These are phyloP conservation scores for Synanthedon formicaeformis DNA, from an alignment of 2,888 invertebrate genomes.

Conservation along the genomic window DNA sequence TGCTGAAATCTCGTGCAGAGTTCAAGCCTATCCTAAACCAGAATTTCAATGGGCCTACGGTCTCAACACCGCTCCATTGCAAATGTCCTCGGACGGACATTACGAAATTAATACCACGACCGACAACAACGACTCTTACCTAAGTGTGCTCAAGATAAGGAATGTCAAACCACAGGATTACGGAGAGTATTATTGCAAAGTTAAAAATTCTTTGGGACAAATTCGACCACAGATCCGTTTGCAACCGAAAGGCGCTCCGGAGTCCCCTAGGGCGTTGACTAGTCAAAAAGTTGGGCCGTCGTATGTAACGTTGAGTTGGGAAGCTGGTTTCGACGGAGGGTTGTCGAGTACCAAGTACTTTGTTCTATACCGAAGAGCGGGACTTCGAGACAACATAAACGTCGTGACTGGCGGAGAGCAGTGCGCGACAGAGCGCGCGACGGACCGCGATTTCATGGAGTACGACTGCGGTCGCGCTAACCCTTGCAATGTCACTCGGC, in stretches of 20 bases:
- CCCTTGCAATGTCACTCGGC: slow-evolving; percentile 87
- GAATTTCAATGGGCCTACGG: slow-evolving; percentile 93
- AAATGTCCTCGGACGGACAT: slow-evolving; percentile 85
- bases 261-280: slow-evolving; percentile 79
- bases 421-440: slow-evolving; percentile 37
- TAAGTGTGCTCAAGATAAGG: slow-evolving; percentile 79
- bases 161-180: slow-evolving; percentile 86
- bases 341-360: slow-evolving; percentile 88
- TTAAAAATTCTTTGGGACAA: slow-evolving; percentile 84
- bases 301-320: slow-evolving; percentile 86
- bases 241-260: slow-evolving; percentile 90
- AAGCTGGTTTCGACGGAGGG: slow-evolving; percentile 92
- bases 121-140: slow-evolving; percentile 88
- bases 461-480: slow-evolving; percentile 87
- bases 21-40: slow-evolving; percentile 92
- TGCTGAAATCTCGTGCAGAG: slow-evolving; percentile 88
- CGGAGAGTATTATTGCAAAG: slow-evolving; percentile 91
- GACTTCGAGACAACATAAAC: slow-evolving; percentile 44
- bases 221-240: slow-evolving; percentile 81
- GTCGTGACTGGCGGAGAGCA: slow-evolving; percentile 57
- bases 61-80: slow-evolving; percentile 78
- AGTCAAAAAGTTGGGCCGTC: slow-evolving; percentile 82
- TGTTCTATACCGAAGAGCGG: slow-evolving; percentile 81
- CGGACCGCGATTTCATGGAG: slow-evolving; percentile 81
- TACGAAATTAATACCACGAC: slow-evolving; percentile 86